Conservation (phyloP, 1,140 invertebrate species). For the Cherax quadricarinatus region DNA sequence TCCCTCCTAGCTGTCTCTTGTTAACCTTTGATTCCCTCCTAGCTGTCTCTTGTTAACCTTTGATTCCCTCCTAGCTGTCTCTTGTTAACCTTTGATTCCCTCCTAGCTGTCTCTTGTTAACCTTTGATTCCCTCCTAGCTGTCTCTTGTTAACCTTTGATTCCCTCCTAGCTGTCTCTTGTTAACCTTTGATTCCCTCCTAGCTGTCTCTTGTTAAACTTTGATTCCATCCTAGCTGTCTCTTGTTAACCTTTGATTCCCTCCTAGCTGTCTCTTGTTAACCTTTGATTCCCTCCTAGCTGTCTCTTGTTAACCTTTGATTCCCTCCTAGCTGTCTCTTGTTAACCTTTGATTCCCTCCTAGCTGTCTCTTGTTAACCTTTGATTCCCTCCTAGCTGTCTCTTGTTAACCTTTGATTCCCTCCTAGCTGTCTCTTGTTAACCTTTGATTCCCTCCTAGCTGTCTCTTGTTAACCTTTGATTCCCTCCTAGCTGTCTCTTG, state of each 20-base stretch:
- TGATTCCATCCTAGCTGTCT: no score
- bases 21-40: no score
- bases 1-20: neutral
- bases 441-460: neutral
- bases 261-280: neutral
- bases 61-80: neutral
- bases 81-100: neutral
- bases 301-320: neutral
- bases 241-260: neutral
- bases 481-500: no score
- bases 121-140: neutral
- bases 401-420: neutral
- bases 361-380: neutral
- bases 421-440: neutral
- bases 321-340: neutral
- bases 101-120: neutral
- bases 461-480: neutral
- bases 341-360: no score
- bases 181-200: neutral
- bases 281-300: no score
- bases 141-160: neutral
- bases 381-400: neutral
- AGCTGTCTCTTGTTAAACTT: neutral
- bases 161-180: no score
- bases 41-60: neutral